These are phyloP conservation scores for Strigamia maritima DNA, from an alignment of 2,888 invertebrate species.

Conservation along the genomic window DNA sequence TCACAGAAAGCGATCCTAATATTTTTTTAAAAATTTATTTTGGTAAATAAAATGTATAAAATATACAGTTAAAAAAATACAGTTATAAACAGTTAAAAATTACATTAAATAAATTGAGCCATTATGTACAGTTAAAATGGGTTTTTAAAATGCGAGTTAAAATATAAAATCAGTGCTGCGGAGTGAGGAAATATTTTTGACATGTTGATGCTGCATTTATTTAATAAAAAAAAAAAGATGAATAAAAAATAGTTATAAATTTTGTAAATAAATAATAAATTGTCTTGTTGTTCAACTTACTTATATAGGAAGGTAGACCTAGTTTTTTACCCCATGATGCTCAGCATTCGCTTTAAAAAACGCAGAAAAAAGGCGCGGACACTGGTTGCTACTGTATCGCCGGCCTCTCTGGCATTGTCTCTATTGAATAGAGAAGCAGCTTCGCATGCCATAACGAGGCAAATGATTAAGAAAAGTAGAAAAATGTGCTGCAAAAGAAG, in stretches of 20 bases:
- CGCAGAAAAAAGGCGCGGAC: not conserved
- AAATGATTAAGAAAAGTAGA: not conserved
- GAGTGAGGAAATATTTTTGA: not conserved
- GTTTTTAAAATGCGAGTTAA: not conserved
- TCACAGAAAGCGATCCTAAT: not conserved
- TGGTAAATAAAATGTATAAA: not conserved
- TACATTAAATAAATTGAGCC: not conserved
- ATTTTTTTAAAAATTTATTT: not conserved
- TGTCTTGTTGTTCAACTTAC: not conserved
- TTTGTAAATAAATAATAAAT: not conserved
- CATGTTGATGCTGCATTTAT: not conserved
- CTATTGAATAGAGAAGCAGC: not conserved
- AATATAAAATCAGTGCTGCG: not conserved
- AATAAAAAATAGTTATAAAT: not conserved
- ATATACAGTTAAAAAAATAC: not conserved
- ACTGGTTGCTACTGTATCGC: not conserved
- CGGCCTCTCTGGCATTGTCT: not conserved
- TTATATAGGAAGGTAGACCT: not conserved
- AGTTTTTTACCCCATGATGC: constrained; percentile 13
- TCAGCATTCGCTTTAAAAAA: constrained; percentile 14
- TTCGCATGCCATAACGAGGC: not conserved
- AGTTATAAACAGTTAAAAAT: not conserved
- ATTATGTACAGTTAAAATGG: too few relatives aligned
- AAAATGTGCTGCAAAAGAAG: not conserved
- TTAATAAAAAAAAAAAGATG: not conserved